Conservation (phyloP, 2,888 invertebrate species). For the Polymixis lichenea region DNA sequence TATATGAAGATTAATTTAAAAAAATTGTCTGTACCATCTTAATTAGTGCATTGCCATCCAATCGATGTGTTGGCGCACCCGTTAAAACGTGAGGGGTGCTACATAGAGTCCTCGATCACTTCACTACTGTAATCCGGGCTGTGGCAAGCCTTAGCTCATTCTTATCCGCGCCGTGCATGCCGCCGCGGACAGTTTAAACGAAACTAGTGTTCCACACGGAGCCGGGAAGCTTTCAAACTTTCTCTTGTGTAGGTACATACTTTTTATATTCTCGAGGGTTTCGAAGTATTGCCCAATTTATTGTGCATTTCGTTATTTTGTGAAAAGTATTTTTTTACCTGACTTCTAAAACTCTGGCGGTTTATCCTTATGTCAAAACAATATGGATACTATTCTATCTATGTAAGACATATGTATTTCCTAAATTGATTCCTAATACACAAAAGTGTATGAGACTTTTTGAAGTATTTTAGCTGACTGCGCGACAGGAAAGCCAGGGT, state of each 20-base stretch:
- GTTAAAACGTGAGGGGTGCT: not conserved
- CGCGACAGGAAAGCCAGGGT: not conserved
- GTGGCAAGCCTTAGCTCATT: not conserved
- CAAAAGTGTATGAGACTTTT: not conserved
- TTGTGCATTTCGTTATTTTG: not conserved
- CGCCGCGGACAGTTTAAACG: slow-evolving; percentile 10
- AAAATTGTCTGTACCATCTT: not conserved
- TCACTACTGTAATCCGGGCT: not conserved
- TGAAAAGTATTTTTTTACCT: not conserved
- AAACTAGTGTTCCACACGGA: not conserved
- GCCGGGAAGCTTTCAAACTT: not conserved
- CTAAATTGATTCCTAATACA: not conserved
- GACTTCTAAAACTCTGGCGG: not conserved
- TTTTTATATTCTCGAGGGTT: not conserved
- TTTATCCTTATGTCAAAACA: not conserved
- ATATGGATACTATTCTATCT: not conserved
- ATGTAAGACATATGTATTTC: not conserved
- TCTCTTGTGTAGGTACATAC: not conserved
- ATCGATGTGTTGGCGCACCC: not conserved
- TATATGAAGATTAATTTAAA: not conserved
- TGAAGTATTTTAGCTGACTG: not conserved
- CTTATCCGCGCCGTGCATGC: not conserved
- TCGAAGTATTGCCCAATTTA: not conserved
- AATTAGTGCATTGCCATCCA: not conserved
- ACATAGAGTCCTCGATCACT: not conserved